phyloP scores from a whole-genome alignment of 2,888 invertebrate species.

The Eupithecia tripunctaria region DNA sequence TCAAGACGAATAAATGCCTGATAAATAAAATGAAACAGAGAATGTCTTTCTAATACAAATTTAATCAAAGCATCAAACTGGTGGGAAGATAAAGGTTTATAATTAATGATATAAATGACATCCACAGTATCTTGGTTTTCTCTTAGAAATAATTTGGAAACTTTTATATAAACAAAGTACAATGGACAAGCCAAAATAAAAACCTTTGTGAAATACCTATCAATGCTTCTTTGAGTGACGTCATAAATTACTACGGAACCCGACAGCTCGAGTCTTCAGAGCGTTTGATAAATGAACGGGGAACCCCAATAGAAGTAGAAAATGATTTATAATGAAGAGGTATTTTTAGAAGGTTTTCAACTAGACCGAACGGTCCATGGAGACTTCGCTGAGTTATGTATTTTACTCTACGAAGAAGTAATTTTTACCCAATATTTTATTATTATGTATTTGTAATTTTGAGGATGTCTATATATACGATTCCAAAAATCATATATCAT shows the following conservation, averaged over 20 bases:
- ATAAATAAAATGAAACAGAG: no score
- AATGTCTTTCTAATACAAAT: no score
- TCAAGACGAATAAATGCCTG: background rate
- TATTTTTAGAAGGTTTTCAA: slow-evolving; percentile 9
- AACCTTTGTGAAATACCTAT: background rate
- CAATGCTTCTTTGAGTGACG: slow-evolving; percentile 13
- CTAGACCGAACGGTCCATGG: background rate
- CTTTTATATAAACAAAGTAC: background rate
- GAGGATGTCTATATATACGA: no score
- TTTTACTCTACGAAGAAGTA: background rate
- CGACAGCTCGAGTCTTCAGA: slow-evolving; percentile 40
- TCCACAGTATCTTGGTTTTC: background rate
- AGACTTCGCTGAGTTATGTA: background rate
- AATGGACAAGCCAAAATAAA: background rate
- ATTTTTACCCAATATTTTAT: no score
- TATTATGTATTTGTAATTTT: no score
- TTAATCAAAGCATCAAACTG: no score
- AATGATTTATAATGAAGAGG: slow-evolving; percentile 11
- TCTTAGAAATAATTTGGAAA: background rate
- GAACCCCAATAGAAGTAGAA: slow-evolving; percentile 10
- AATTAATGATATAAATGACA: background rate
- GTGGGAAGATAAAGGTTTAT: no score
- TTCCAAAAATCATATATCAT: no score
- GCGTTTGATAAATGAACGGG: slow-evolving; percentile 49
- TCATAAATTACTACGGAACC: slow-evolving; percentile 30